These are phyloP conservation scores for Sebastes elongatus DNA, from an alignment of 2,797 vertebrate genomes.

Conservation along the genomic window DNA sequence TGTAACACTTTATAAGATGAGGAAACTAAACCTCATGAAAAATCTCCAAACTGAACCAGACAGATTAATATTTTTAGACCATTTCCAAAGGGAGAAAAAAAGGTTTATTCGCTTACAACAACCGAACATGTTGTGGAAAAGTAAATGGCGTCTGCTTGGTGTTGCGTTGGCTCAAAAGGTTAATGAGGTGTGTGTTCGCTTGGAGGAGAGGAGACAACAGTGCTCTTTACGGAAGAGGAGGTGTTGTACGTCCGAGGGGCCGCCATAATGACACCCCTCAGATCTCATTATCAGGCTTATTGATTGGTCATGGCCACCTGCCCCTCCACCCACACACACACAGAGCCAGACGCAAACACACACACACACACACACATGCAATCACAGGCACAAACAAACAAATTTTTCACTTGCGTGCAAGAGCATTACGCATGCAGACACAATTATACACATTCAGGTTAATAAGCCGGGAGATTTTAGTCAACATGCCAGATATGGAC, in stretches of 20 bases:
- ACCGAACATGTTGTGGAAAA: slow-evolving; percentile 22
- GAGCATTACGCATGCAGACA: not conserved
- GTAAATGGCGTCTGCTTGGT: slow-evolving; percentile 31
- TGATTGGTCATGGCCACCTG: slow-evolving; percentile 81
- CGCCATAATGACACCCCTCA: slow-evolving; percentile 74
- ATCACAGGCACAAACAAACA: not conserved
- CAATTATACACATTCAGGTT: slow-evolving; percentile 12
- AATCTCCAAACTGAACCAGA: not conserved
- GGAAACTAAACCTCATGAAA: not conserved
- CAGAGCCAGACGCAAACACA: not conserved
- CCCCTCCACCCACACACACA: slow-evolving; percentile 33
- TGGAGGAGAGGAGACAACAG: slow-evolving; percentile 57
- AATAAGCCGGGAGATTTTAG: slow-evolving; percentile 6
- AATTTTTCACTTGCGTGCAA: not conserved
- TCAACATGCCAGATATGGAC: slow-evolving; percentile 3
- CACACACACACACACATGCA: not conserved
- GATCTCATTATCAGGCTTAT: slow-evolving; percentile 86
- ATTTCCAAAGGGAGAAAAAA: not conserved
- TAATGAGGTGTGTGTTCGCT: slow-evolving; percentile 75
- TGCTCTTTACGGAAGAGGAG: slow-evolving; percentile 76
- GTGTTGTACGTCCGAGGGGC: slow-evolving; percentile 54
- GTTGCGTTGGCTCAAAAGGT: slow-evolving; percentile 73
- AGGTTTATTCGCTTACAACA: slow-evolving; percentile 24
- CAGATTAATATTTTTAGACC: not conserved
- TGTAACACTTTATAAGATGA: not conserved